Conservation (phyloP, 2,888 invertebrate species). For the Eristalinus aeneus region DNA sequence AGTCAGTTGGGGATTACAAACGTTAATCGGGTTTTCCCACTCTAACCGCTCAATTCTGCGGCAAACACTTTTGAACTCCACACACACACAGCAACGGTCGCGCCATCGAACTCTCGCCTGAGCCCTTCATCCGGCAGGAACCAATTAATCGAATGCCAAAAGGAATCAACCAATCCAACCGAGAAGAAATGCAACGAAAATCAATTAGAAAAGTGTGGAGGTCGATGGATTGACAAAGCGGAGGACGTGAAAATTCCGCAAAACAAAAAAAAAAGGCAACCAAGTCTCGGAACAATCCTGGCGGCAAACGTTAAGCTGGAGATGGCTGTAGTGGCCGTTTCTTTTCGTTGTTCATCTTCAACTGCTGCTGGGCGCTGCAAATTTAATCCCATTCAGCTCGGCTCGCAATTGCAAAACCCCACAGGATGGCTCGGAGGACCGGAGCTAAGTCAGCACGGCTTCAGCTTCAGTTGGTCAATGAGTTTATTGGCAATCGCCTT, state of each 20-base stretch:
- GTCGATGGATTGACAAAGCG: conserved; percentile 40
- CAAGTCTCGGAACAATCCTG: conserved; percentile 12
- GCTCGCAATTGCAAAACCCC: not conserved
- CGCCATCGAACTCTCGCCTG: not conserved
- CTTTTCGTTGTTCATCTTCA: conserved; percentile 15
- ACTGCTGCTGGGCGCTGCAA: conserved; percentile 34
- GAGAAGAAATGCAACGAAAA: conserved; percentile 68
- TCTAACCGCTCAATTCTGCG: not conserved
- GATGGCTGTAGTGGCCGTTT: not conserved
- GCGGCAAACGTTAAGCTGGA: conserved; percentile 19
- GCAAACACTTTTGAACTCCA: not conserved
- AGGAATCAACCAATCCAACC: conserved; percentile 63
- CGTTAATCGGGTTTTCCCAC: conserved; percentile 3
- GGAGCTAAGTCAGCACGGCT: conserved; percentile 26
- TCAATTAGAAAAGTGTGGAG: conserved; percentile 63
- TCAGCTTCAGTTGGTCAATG: conserved; percentile 58
- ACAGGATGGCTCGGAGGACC: not conserved
- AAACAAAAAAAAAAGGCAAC: not conserved
- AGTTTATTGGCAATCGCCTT: conserved; percentile 57
- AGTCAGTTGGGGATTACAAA: not conserved
- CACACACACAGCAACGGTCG: not conserved
- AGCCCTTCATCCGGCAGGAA: conserved; percentile 35
- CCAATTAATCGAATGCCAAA: conserved; percentile 62
- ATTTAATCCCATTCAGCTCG: conserved; percentile 50
- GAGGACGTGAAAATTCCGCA: conserved; percentile 33